Base-by-base conservation (phyloP, 1,140 invertebrate species). In the Catajapyx aquilonaris region DNA sequence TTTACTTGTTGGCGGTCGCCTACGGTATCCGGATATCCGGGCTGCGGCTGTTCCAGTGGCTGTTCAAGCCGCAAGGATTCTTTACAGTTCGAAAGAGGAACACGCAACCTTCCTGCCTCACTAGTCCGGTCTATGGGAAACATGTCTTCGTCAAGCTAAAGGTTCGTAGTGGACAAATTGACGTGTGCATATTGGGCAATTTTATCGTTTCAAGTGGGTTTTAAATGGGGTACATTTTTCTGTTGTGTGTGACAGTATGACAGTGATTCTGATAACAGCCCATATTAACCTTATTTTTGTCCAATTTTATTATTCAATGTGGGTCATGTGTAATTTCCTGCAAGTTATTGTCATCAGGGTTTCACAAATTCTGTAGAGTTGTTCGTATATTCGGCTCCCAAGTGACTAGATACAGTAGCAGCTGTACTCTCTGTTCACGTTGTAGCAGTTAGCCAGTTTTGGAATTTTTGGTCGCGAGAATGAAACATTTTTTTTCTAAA, bases 101-200 rank as follows among this genome's bases (percentile, higher is more conserved):
- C 42, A 70, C 62, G 35, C 69, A 70, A 5, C 71, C 71, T 1
- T 40, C 51, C 10, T 73, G 69, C 49, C 51, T 74, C 1, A 53
- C 68, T 3, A 67, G 70, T 42, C 59, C 65, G 9, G 54, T 52
- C 10, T 52, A 71, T 40, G 72, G 71, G 16, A 59, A 59, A 40
- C 71, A 74, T 53, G 68, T 62, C 37, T 73, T 71, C 45, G 58
- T 72, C 11, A 73, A 74, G 55, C 51, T 74, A 13, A 68, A 68
- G 57, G 72, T 71, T 39, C 42, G 16, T 38, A 10, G 17, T 31
- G 2, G 33, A 34, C 15, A 28, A 17, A 34, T 20, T 11, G 2
- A 25, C 18, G 31, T 34, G 11, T 42, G 20, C 33, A n/a, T 31
- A 25, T 34, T 37, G 42, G 28, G 9, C 37, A 28, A 28, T 28